Percentiles rank a stretch among this genome's conserved stretches.
Conservation (phyloP, 2,113 vertebrate species). For the Bubo scandiacus region DNA sequence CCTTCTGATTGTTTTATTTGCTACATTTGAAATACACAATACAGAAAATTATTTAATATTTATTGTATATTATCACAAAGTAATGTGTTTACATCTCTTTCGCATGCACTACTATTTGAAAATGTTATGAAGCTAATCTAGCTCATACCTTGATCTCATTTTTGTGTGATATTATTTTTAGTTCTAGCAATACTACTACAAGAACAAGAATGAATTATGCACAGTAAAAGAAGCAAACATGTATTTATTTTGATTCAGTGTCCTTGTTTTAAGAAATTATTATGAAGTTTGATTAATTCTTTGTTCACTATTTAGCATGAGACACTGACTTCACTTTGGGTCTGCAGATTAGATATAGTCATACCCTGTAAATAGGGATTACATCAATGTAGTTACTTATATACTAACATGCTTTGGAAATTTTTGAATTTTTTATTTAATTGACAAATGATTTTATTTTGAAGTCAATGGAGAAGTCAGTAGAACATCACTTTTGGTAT, state of each 20-base stretch:
- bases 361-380: neutral
- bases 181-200: neutral
- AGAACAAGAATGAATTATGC: neutral
- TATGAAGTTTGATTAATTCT: neutral
- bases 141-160: neutral
- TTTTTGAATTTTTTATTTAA: neutral
- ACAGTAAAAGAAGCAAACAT: neutral
- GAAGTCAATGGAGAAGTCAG: neutral
- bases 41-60: neutral
- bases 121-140: neutral
- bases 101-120: neutral
- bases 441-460: neutral
- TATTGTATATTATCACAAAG: neutral
- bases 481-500: neutral
- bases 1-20: neutral
- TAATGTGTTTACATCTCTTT: neutral
- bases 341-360: neutral
- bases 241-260: neutral
- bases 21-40: neutral
- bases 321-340: neutral
- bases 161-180: neutral
- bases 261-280: neutral
- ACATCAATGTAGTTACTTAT: slow-evolving; percentile 74
- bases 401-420: slow-evolving; percentile 71
- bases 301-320: neutral